These are phyloP conservation scores for Calameuta pallipes DNA, from an alignment of 2,888 invertebrate species.

Conservation along the genomic window DNA sequence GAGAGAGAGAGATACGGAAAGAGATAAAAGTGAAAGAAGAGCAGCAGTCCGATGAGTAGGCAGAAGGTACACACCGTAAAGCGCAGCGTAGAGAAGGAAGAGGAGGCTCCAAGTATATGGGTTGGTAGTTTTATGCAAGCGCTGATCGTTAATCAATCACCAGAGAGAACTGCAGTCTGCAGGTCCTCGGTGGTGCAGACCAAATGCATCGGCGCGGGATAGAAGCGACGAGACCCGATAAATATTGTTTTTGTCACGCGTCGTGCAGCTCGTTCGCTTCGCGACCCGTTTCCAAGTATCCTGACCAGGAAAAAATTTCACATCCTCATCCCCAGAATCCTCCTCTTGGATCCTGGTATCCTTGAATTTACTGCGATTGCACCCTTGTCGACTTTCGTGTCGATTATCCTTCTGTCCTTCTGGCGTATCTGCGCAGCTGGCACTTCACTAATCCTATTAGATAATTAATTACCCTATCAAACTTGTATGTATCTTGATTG, in stretches of 20 bases:
- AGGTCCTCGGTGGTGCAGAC: background rate
- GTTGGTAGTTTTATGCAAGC: conserved; percentile 53
- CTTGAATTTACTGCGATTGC: background rate
- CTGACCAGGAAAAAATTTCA: conserved; percentile 36
- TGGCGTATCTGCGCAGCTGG: background rate
- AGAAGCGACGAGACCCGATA: conserved; percentile 43
- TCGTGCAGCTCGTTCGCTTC: conserved; percentile 29
- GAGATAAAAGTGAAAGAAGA: background rate
- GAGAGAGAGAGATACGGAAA: background rate
- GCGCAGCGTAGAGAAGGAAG: background rate
- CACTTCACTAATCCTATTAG: background rate
- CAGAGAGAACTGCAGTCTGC: conserved; percentile 1
- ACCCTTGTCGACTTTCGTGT: background rate
- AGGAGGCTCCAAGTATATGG: conserved; percentile 7
- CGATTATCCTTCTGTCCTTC: background rate
- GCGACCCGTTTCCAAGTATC: conserved; percentile 51
- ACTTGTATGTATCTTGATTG: conserved; percentile 22
- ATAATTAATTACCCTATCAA: background rate
- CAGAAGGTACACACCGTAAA: conserved; percentile 8
- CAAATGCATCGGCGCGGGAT: conserved; percentile 17
- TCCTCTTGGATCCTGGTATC: background rate
- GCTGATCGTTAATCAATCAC: conserved; percentile 60
- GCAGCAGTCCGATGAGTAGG: conserved; percentile 10
- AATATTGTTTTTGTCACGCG: conserved; percentile 55
- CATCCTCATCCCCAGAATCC: conserved; percentile 8